Evolutionary conservation across 1,140 invertebrate species (phyloP), one percentile per base, ranked within the genome.

Genomic region (Pseudoatta argentina): DNA sequence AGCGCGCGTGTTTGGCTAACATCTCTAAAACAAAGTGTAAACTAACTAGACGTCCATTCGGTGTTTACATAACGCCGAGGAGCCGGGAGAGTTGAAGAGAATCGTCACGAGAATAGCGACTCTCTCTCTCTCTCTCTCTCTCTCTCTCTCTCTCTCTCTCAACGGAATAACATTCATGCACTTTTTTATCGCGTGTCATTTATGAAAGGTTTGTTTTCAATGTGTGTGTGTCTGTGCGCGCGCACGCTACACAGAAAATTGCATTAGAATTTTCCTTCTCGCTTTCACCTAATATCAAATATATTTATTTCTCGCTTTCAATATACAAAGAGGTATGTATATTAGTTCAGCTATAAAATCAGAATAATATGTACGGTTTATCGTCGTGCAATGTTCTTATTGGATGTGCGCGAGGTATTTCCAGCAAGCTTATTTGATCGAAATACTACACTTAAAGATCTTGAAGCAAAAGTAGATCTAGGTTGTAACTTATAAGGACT

Each of bases 21-120:
- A 92, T 93, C 92, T 92, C 87, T 89, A 92, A 94, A 94, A 94
- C 92, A 92, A 92, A 92, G 92, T 93, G 92, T 94, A 94, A 94
- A 94, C 94, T 93, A 93, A 94, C 92, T 94, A 91, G 91, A 92
- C 92, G 93, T 94, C 92, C 89, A 93, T 85, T 91, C 51, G 24
- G 51, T 94, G 93, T 94, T 94, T 94, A 91, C 91, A 91, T 91
- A 93, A 91, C 91, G 90, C 90, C 87, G 86, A 92, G 91, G 55
- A 88, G 77, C 85, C 82, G 85, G 69, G 51, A 21, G 16, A 71
- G 66, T 59, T 44, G 79, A 81, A 66, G 34, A 81, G 78, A 81
- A 64, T 53, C 30, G 30, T 81, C 48, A 73, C 51, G 76, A 85
- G 88, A 78, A 71, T 81, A 57, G 44, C 72, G 63, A 72, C 48